Conservation (phyloP, 2,113 vertebrate genomes). For the Saguinus midas region DNA sequence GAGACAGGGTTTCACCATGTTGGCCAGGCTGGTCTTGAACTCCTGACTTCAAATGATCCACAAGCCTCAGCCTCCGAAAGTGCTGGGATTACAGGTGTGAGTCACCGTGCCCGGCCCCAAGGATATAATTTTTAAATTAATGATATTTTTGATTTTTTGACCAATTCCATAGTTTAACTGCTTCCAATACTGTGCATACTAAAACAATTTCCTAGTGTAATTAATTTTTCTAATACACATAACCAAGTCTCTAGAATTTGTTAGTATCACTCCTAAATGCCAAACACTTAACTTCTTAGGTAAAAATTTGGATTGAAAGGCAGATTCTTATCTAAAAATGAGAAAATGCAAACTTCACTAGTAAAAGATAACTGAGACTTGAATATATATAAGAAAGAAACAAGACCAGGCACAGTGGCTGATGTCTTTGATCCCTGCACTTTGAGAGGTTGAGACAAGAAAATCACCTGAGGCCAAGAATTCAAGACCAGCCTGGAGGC, state of each 20-base stretch:
- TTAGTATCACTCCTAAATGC: slow-evolving; percentile 5
- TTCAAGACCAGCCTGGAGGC: too few relatives aligned
- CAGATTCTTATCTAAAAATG: not conserved
- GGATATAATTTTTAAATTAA: not conserved
- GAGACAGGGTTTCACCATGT: not conserved
- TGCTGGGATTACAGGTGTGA: not conserved
- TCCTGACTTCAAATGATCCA: not conserved
- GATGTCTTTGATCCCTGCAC: too few relatives aligned
- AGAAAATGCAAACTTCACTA: not conserved
- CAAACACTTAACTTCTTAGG: not conserved
- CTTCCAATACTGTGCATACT: not conserved
- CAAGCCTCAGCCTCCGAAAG: not conserved
- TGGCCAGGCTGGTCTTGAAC: not conserved
- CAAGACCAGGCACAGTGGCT: too few relatives aligned
- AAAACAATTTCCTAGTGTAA: not conserved
- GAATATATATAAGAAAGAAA: not conserved
- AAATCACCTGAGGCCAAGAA: too few relatives aligned
- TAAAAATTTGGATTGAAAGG: slow-evolving; percentile 23
- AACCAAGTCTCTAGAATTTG: slow-evolving; percentile 19
- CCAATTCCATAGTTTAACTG: not conserved
- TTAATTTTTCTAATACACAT: slow-evolving; percentile 23
- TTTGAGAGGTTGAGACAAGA: too few relatives aligned
- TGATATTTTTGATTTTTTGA: not conserved
- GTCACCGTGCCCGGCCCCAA: not conserved
- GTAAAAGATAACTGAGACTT: not conserved